Evolutionary conservation across 2,888 invertebrate genomes (phyloP).

Genomic region (Sturmia bella): DNA sequence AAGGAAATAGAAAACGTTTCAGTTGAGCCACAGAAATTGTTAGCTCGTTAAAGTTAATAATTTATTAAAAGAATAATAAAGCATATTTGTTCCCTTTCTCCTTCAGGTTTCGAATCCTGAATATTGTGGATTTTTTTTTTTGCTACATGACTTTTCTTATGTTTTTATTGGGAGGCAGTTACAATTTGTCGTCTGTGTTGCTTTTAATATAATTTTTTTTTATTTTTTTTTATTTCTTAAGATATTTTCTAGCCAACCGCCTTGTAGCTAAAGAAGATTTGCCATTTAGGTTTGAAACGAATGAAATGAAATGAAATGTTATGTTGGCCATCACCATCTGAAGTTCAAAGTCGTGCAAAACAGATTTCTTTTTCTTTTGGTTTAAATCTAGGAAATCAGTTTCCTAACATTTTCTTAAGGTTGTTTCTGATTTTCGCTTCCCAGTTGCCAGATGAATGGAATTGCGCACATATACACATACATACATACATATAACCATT

Average conservation of each 20-base stretch:
- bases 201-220: too few relatives aligned
- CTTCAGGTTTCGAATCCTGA: not conserved
- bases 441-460: conserved; percentile 15
- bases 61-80: conserved; percentile 16
- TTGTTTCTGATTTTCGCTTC: not conserved
- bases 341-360: conserved; percentile 73
- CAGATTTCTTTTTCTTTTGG: conserved; percentile 65
- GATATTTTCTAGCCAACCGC: conserved; percentile 13
- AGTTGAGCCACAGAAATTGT: not conserved
- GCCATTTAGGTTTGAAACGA: conserved; percentile 27
- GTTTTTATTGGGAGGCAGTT: conserved; percentile 14
- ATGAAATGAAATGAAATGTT: conserved; percentile 55
- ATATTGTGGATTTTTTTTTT: not conserved
- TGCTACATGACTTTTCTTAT: not conserved
- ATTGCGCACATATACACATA: not conserved
- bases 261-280: conserved; percentile 50
- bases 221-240: not conserved
- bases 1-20: conserved; percentile 7
- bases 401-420: not conserved
- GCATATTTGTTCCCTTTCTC: not conserved
- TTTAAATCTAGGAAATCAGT: conserved; percentile 58
- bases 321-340: conserved; percentile 63
- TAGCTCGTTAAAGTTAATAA: conserved; percentile 1
- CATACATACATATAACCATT: conserved; percentile 6
- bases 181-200: conserved; percentile 58